Base-by-base conservation (phyloP, 2,888 invertebrate species). In the Phrixothrix hirtus region DNA sequence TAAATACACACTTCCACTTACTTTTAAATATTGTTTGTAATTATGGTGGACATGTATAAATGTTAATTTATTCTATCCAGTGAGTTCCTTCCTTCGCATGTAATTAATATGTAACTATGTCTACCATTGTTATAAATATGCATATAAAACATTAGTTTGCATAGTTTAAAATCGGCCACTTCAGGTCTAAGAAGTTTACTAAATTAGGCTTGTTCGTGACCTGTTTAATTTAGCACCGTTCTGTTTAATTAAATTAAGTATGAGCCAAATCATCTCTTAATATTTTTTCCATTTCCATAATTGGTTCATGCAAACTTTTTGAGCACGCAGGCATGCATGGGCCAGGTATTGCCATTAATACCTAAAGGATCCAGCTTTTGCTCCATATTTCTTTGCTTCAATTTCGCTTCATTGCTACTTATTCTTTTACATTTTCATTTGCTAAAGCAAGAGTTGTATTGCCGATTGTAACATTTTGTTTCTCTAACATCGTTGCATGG, bases 331-430 rank as follows among this genome's bases (percentile, higher is more conserved):
- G 64, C 64, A 63, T 69, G 70, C 62, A 71, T 75, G 70, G 73
- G 65, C 73, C 73, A 65, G 73, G 75, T 75, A 75, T 75, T 74
- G 67, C 36, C 16, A 53, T 29, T 55, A 66, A 75, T 74, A 74
- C 73, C 71, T 63, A 59, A 55, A 50, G 72, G 72, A 72, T 69
- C 71, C 74, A 69, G 68, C 67, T 69, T 57, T 61, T 32, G 70
- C 68, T 68, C 63, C 53, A 55, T 54, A 60, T 51, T 57, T 31
- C 55, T 55, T 42, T 34, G 42, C 41, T 41, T 50, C 52, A 46
- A 11, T 3, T n/a, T n/a, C n/a, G n/a, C n/a, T n/a, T n/a, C n/a
- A n/a, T n/a, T n/a, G n/a, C n/a, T n/a, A n/a, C n/a, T n/a, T n/a
- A n/a, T n/a, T n/a, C n/a, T n/a, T n/a, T n/a, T n/a, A n/a, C n/a